Percentiles rank a stretch among this genome's conserved stretches.
Evolutionary conservation across 92 coral and sea anemone species (phyloP).

Genomic region (Meandrina meandrites): DNA sequence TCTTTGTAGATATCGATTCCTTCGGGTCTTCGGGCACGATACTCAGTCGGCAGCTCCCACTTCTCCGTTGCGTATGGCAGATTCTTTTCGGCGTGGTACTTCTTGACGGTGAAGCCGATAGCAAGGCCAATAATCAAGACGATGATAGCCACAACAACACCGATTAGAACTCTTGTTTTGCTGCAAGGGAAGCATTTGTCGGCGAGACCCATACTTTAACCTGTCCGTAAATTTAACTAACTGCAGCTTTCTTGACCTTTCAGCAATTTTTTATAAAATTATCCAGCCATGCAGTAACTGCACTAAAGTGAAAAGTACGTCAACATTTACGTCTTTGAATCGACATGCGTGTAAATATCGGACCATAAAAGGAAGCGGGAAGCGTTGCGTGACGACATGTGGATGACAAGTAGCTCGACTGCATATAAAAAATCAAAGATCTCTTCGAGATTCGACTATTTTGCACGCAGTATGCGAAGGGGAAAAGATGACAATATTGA

Average conservation of each 20-base stretch:
- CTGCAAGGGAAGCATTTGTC: background rate
- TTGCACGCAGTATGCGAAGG: too few relatives aligned
- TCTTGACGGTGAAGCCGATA: conserved; percentile 21
- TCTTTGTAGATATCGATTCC: conserved; percentile 33
- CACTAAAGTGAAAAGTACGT: too few relatives aligned
- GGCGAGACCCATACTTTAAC: background rate
- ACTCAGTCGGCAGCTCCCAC: conserved; percentile 26
- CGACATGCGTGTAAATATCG: too few relatives aligned
- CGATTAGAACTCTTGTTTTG: background rate
- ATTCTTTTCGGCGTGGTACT: conserved; percentile 26
- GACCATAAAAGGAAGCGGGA: too few relatives aligned
- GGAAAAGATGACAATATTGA: too few relatives aligned
- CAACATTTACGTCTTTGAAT: too few relatives aligned
- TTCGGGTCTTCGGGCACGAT: conserved; percentile 29
- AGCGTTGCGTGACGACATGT: too few relatives aligned
- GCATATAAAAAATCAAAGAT: too few relatives aligned
- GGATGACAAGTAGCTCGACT: too few relatives aligned
- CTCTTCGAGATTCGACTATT: too few relatives aligned
- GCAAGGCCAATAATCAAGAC: conserved; percentile 8
- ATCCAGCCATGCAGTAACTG: too few relatives aligned
- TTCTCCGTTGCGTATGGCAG: conserved; percentile 23
- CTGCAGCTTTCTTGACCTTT: background rate
- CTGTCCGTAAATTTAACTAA: background rate
- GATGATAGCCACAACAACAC: background rate
- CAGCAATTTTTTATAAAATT: background rate